Percentiles rank a stretch among this genome's conserved stretches.
phyloP scores from a whole-genome alignment of 2,888 invertebrate genomes.

The Leptothorax acervorum region DNA sequence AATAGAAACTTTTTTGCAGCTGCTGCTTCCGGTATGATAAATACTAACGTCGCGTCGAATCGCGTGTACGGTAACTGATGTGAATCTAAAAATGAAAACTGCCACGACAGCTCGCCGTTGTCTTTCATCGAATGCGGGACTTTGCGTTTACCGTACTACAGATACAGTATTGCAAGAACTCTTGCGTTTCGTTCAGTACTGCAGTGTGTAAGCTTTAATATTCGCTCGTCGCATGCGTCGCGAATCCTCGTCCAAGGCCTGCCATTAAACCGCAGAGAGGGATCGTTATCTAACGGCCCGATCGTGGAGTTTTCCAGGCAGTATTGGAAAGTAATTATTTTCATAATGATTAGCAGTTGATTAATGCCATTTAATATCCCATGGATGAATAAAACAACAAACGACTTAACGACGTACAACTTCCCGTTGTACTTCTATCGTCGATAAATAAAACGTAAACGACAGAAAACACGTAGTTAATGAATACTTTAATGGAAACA shows the following conservation, averaged over 20 bases:
- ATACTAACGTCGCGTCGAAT: slow-evolving; percentile 20
- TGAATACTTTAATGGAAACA: background rate
- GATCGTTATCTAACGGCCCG: background rate
- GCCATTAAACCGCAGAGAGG: background rate
- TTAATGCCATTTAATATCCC: background rate
- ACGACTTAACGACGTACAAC: too few species aligned
- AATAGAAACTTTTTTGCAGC: slow-evolving; percentile 38
- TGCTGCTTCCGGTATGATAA: slow-evolving; percentile 31
- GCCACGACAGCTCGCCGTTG: slow-evolving; percentile 12
- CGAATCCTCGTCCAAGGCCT: background rate
- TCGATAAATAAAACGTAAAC: slow-evolving; percentile 22
- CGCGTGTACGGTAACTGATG: slow-evolving; percentile 37
- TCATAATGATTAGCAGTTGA: background rate
- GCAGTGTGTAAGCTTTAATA: background rate
- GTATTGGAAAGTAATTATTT: slow-evolving; percentile 22
- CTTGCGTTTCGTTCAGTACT: background rate
- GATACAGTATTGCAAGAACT: slow-evolving; percentile 4
- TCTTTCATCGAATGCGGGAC: slow-evolving; percentile 11
- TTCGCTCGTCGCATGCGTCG: background rate
- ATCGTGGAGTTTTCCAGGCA: background rate
- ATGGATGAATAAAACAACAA: slow-evolving; percentile 14
- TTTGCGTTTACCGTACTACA: background rate
- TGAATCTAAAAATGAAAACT: slow-evolving; percentile 41
- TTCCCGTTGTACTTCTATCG: background rate
- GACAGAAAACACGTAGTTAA: background rate